Evolutionary conservation across 2,888 invertebrate genomes (phyloP).

Genomic region (Ochropacha duplaris): DNA sequence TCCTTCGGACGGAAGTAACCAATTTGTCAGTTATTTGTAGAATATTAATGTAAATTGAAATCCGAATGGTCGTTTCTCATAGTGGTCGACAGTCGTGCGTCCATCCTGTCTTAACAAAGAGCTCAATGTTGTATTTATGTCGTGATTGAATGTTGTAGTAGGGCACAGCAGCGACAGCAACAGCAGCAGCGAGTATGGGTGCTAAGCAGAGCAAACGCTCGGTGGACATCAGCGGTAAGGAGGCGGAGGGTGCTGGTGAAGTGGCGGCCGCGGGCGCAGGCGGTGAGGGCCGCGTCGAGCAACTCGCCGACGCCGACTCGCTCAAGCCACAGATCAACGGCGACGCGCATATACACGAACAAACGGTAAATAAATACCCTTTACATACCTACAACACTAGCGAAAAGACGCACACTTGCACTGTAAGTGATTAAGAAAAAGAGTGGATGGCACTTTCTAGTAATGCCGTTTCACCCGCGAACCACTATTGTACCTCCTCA

Average conservation of each 20-base stretch:
- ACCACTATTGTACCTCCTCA: too few relatives aligned
- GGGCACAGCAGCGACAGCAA: slow-evolving; percentile 37
- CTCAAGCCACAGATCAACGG: slow-evolving; percentile 90
- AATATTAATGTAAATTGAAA: slow-evolving; percentile 12
- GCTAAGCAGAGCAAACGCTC: slow-evolving; percentile 94
- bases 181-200: slow-evolving; percentile 86
- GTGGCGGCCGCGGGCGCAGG: slow-evolving; percentile 83
- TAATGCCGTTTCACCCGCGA: too few relatives aligned
- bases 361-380: slow-evolving; percentile 78
- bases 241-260: slow-evolving; percentile 84
- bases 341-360: slow-evolving; percentile 84
- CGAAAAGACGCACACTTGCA: too few relatives aligned
- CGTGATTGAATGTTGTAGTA: slow-evolving; percentile 7
- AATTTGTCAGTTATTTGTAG: slow-evolving; percentile 7
- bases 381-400: neutral
- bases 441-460: too few relatives aligned
- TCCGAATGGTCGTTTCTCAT: slow-evolving; percentile 8
- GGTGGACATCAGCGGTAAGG: slow-evolving; percentile 91
- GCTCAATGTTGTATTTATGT: slow-evolving; percentile 8
- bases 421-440: too few relatives aligned
- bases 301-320: slow-evolving; percentile 89
- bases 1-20: slow-evolving; percentile 12
- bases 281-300: slow-evolving; percentile 88
- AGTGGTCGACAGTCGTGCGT: slow-evolving; percentile 2
- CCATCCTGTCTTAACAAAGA: slow-evolving; percentile 11